Evolutionary conservation across 2,888 invertebrate genomes (phyloP).

Genomic region (Bombylius major): DNA sequence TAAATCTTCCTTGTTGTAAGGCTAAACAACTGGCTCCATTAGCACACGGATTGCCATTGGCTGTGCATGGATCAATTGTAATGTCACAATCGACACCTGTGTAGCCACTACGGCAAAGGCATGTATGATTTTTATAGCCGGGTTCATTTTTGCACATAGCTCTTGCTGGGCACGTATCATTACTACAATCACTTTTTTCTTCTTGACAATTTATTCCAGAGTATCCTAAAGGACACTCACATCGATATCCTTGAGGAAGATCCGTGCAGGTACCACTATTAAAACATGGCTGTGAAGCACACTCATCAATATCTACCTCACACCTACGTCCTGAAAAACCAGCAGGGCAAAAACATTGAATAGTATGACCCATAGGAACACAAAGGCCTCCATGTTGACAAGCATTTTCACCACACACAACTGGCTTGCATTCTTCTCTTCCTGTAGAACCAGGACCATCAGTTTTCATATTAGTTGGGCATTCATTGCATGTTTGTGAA

Average conservation of each 20-base stretch:
- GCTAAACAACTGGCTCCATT: constrained; percentile 84
- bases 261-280: constrained; percentile 88
- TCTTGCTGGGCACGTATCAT: constrained; percentile 84
- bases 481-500: constrained; percentile 76
- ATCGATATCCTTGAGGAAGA: constrained; percentile 81
- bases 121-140: constrained; percentile 77
- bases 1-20: constrained; percentile 80
- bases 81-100: constrained; percentile 86
- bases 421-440: constrained; percentile 73
- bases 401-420: constrained; percentile 75
- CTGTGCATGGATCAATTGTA: constrained; percentile 82
- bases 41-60: constrained; percentile 79
- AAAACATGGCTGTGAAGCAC: constrained; percentile 85
- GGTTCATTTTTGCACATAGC: constrained; percentile 97
- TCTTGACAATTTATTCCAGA: constrained; percentile 92
- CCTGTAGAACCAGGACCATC: constrained; percentile 65
- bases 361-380: constrained; percentile 74
- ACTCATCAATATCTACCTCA: constrained; percentile 91
- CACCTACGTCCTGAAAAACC: constrained; percentile 88
- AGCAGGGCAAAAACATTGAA: constrained; percentile 88
- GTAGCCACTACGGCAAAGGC: constrained; percentile 87
- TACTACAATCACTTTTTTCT: constrained; percentile 76
- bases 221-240: constrained; percentile 76
- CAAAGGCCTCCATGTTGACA: constrained; percentile 88
- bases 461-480: constrained; percentile 83